Evolutionary conservation across 2,797 vertebrate species (phyloP).

Genomic region (Nyctalus aviator): DNA sequence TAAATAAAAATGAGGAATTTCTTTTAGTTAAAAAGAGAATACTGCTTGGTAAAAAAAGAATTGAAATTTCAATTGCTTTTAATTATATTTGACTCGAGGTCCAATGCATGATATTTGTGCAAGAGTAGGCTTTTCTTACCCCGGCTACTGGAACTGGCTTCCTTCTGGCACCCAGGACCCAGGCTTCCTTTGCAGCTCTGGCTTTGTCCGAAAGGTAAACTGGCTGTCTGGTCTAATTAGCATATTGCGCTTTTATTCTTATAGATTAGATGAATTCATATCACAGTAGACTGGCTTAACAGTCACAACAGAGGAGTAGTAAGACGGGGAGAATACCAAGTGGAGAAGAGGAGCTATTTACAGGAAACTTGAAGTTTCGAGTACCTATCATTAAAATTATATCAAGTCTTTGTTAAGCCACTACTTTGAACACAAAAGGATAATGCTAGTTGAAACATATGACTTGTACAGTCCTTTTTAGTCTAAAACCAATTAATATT

Average conservation of each 20-base stretch:
- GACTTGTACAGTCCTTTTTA: background rate
- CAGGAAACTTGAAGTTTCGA: background rate
- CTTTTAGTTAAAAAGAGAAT: background rate
- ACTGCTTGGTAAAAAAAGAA: background rate
- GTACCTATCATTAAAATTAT: background rate
- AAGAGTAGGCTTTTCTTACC: no score
- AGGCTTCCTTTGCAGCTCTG: no score
- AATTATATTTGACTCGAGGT: background rate
- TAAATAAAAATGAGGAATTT: background rate
- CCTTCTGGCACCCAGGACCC: no score
- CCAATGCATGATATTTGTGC: no score
- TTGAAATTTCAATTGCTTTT: background rate
- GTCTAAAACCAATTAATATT: background rate
- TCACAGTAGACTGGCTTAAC: background rate
- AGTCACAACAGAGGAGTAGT: background rate
- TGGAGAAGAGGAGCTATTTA: background rate
- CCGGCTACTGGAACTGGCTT: no score
- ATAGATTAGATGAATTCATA: background rate
- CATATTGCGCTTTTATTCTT: no score
- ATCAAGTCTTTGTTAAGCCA: background rate
- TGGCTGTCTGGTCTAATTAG: no score
- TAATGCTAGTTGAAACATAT: background rate
- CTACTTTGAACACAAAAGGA: background rate
- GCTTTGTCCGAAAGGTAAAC: no score
- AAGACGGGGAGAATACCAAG: background rate